phyloP scores from a whole-genome alignment of 2,888 invertebrate genomes.

The Isotomurus palustris region DNA sequence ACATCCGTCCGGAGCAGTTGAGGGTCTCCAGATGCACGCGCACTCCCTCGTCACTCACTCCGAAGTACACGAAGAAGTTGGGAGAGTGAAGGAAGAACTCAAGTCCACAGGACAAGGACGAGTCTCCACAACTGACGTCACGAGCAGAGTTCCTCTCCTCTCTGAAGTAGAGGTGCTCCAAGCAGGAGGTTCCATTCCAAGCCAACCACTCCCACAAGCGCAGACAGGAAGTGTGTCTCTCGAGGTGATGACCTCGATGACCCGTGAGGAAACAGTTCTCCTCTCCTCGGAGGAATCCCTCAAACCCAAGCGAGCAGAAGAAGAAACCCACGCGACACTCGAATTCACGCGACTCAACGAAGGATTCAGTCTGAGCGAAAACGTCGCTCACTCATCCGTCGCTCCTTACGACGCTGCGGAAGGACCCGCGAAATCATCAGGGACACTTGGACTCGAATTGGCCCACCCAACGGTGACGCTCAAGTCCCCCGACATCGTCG shows the following conservation, averaged over 20 bases:
- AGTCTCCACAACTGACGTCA: neutral
- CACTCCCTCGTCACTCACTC: neutral
- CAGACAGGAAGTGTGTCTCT: conserved; percentile 1
- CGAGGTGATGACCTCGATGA: neutral
- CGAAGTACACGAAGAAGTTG: neutral
- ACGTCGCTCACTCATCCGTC: no score
- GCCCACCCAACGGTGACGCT: no score
- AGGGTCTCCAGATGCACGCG: neutral
- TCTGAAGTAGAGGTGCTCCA: neutral
- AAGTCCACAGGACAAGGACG: neutral
- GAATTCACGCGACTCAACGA: no score
- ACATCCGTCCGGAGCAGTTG: neutral
- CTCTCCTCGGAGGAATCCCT: no score
- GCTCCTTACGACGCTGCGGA: no score
- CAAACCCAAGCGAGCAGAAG: no score
- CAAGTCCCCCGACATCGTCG: no score
- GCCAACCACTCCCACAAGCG: neutral
- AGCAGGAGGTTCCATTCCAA: neutral
- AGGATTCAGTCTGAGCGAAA: no score
- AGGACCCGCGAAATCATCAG: no score
- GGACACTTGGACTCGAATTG: no score
- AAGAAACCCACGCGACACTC: no score
- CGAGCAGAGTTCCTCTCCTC: neutral
- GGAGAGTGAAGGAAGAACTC: neutral
- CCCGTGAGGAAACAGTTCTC: no score